Base-by-base conservation (phyloP, 2,113 vertebrate species). In the Megaleporinus macrocephalus region DNA sequence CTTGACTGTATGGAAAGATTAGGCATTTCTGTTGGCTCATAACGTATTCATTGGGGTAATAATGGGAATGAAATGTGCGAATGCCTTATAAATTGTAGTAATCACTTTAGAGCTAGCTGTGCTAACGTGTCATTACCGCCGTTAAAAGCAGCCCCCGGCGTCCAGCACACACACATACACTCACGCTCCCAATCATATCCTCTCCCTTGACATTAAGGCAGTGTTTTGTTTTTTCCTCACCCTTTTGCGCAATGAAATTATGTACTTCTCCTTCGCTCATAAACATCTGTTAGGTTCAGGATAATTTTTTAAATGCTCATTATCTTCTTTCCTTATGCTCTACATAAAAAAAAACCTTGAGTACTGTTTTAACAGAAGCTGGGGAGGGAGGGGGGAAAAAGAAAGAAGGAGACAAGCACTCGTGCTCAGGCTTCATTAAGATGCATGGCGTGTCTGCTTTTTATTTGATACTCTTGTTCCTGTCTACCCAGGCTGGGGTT, bases 71-170 rank as follows among this genome's bases (percentile, higher is more conserved):
- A 44, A 44, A 44, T 9, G 41, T 68, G 87, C 4, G 89, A 92
- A 90, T 86, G 84, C 75, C 79, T 79, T 76, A 82, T 85, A 87
- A 90, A 92, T 92, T 70, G 89, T 84, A 89, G 71, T 91, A 89
- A 91, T 92, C 91, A 90, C 89, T 85, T 24, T 91, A 92, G 92
- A 88, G 73, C 66, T 82, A 88, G 83, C 65, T 84, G 86, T 90
- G 89, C 76, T 88, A 89, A 90, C 89, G 86, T 89, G 88, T 91
- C 85, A 91, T 92, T 90, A 91, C 84, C 87, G 86, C 83, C 85
- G 83, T 87, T 89, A 80, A 88, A 81, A 87, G 73, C 76, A 79
- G 84, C 27, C n/a, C 7, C 41, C 16, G 63, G 61, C 59, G 10
- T 59, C 41, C 12, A 70, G 36, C 36, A 36, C 36, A 36, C 36